These are phyloP conservation scores for Cecropterus lyciades DNA, from an alignment of 1,140 invertebrate genomes.

Conservation along the genomic window DNA sequence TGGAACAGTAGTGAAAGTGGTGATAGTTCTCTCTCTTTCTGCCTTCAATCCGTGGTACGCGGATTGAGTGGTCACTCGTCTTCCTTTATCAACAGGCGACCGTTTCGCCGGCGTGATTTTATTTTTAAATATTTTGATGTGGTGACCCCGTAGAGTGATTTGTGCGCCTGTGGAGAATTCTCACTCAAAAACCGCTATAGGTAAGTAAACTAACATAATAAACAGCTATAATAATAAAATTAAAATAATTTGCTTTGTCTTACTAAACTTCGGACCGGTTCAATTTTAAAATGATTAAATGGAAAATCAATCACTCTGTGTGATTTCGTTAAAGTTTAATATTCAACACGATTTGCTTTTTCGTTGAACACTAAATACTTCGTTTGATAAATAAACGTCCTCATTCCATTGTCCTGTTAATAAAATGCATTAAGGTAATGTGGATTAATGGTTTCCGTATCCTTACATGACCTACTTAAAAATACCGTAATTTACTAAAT, in stretches of 20 bases:
- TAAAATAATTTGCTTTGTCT: background rate
- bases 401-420: too few species aligned
- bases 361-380: background rate
- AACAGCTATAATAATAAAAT: background rate
- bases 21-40: slow-evolving; percentile 64
- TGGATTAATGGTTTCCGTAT: slow-evolving; percentile 21
- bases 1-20: slow-evolving; percentile 75
- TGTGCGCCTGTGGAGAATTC: slow-evolving; percentile 8
- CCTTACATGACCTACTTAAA: slow-evolving; percentile 14
- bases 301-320: background rate
- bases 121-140: slow-evolving; percentile 28
- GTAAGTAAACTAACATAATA: slow-evolving; percentile 4
- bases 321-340: background rate
- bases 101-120: slow-evolving; percentile 48
- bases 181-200: background rate
- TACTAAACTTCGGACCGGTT: background rate
- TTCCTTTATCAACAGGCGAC: slow-evolving; percentile 53
- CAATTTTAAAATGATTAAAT: background rate
- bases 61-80: slow-evolving; percentile 57
- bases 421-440: background rate
- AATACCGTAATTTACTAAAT: slow-evolving; percentile 18
- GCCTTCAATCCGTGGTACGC: slow-evolving; percentile 43
- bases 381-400: too few species aligned
- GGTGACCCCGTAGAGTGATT: slow-evolving; percentile 23
- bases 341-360: background rate